These are phyloP conservation scores for Metacarcinus magister DNA, from an alignment of 2,888 invertebrate species.

Conservation along the genomic window DNA sequence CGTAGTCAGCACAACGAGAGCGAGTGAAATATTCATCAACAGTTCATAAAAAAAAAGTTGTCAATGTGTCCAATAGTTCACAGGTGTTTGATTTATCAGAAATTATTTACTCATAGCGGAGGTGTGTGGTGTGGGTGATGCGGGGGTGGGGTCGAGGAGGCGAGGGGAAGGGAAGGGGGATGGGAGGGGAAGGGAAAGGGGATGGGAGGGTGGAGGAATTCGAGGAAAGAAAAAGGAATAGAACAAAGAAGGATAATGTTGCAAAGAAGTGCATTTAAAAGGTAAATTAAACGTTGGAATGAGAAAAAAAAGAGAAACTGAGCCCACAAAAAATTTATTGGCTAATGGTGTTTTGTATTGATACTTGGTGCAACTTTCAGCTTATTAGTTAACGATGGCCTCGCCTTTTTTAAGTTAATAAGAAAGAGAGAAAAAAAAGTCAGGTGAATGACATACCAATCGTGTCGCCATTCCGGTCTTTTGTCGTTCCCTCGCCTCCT, in stretches of 20 bases:
- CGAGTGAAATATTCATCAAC: neutral
- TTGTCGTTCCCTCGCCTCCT: neutral
- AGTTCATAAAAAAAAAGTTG: neutral
- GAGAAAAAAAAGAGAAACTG: too few relatives aligned
- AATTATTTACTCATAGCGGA: neutral
- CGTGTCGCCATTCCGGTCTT: neutral
- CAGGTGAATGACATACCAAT: neutral
- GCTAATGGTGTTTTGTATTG: too few relatives aligned
- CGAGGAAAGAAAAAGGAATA: neutral
- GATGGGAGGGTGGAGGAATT: neutral
- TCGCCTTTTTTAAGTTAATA: too few relatives aligned
- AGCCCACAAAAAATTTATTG: too few relatives aligned
- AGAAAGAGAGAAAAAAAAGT: neutral
- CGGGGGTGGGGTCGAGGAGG: neutral
- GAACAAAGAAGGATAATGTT: too few relatives aligned
- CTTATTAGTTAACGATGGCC: too few relatives aligned
- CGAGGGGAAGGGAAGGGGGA: neutral
- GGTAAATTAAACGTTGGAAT: too few relatives aligned
- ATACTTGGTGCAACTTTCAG: too few relatives aligned
- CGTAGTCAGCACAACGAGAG: neutral
- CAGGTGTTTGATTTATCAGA: slow-evolving; percentile 20
- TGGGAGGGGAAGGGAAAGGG: neutral
- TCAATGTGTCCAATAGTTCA: slow-evolving; percentile 14
- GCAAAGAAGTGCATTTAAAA: too few relatives aligned
- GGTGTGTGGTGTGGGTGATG: neutral